Conservation (phyloP, 2,888 invertebrate genomes). For the Calliphora vomitoria region DNA sequence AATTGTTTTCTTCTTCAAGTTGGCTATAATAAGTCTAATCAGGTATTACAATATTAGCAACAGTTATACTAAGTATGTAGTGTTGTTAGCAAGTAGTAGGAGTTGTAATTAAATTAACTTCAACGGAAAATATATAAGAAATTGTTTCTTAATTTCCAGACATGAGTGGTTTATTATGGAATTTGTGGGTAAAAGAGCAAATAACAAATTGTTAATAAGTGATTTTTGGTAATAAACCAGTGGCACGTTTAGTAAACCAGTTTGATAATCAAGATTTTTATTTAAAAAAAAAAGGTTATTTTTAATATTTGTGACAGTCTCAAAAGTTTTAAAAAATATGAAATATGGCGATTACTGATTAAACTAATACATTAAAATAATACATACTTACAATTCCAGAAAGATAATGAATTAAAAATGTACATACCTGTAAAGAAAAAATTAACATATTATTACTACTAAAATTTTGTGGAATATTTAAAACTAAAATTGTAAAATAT, state of each 20-base stretch:
- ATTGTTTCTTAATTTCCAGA: neutral
- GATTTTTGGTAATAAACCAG: neutral
- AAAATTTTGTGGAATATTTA: too few species aligned
- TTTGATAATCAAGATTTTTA: too few species aligned
- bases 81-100: neutral
- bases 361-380: too few species aligned
- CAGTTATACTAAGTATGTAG: too few species aligned
- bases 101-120: constrained; percentile 6
- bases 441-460: neutral
- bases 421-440: constrained; percentile 22
- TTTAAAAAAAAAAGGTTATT: too few species aligned
- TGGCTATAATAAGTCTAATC: constrained; percentile 8
- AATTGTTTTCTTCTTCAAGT: constrained; percentile 7
- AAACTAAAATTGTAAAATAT: too few species aligned
- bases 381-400: neutral
- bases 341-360: too few species aligned
- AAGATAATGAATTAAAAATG: neutral
- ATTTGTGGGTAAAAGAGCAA: neutral
- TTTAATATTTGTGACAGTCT: too few species aligned
- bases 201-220: neutral
- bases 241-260: too few species aligned
- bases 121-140: neutral
- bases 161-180: neutral
- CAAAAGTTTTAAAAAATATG: too few species aligned
- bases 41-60: neutral